These are phyloP conservation scores for Chamaetylas fuelleborni DNA, from an alignment of 2,113 vertebrate genomes.

Conservation along the genomic window DNA sequence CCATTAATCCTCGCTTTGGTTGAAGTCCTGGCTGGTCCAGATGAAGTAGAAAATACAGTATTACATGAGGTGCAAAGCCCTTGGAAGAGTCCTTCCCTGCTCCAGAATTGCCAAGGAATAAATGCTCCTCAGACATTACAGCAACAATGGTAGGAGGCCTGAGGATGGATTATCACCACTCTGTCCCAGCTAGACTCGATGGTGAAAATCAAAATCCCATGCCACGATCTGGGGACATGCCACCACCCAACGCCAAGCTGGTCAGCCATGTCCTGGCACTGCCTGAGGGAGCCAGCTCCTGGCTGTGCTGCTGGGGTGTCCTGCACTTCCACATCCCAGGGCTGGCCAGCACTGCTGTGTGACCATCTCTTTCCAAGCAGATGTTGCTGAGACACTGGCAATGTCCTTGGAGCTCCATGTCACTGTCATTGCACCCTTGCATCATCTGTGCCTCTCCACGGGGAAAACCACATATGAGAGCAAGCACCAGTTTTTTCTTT, in stretches of 20 bases:
- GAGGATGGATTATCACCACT: background rate
- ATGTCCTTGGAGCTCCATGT: background rate
- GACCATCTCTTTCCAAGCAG: background rate
- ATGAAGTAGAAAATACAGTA: background rate
- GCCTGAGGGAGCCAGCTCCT: background rate
- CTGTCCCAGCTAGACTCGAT: fast-evolving
- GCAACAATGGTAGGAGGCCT: background rate
- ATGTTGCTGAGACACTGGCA: fast-evolving
- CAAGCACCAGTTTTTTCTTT: background rate
- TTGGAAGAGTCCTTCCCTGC: background rate
- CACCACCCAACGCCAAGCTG: background rate
- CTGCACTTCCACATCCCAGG: background rate
- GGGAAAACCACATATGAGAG: background rate
- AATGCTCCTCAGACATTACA: background rate
- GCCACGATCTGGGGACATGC: fast-evolving
- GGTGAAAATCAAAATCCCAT: background rate
- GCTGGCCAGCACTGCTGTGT: background rate
- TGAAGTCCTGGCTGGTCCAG: background rate
- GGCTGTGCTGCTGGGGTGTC: background rate
- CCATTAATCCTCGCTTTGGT: background rate
- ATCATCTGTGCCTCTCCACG: background rate
- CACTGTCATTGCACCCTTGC: background rate
- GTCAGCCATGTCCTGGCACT: background rate
- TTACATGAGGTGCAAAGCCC: background rate
- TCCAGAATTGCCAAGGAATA: background rate